phyloP scores from a whole-genome alignment of 1,140 invertebrate genomes.

The roundworm (Caenorhabditis elegans) region DNA sequence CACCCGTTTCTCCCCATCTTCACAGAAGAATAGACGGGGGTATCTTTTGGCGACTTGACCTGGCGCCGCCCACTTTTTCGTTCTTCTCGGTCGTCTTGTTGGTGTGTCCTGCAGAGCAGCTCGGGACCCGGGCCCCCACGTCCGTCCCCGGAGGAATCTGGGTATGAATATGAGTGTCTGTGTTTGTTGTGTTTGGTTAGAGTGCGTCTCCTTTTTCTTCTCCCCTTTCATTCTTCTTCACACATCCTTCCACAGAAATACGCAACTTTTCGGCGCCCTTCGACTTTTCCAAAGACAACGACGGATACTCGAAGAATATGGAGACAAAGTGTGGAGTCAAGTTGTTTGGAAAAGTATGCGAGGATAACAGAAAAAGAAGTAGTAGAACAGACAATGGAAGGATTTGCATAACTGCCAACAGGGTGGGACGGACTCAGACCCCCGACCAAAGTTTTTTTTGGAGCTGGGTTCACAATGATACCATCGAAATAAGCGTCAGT shows the following conservation, averaged over 20 bases:
- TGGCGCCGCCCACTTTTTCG: slow-evolving; percentile 11
- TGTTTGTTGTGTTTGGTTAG: slow-evolving; percentile 16
- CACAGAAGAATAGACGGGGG: slow-evolving; percentile 23
- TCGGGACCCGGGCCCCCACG: neutral
- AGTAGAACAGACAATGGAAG: slow-evolving; percentile 20
- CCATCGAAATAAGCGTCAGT: too few species aligned
- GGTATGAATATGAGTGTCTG: slow-evolving; percentile 31
- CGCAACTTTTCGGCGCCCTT: slow-evolving; percentile 30
- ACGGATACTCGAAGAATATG: slow-evolving; percentile 23
- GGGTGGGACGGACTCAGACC: neutral
- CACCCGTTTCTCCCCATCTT: slow-evolving; percentile 10
- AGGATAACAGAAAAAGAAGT: slow-evolving; percentile 23
- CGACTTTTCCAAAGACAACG: slow-evolving; percentile 26
- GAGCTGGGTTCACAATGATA: too few species aligned
- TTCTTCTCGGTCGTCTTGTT: neutral
- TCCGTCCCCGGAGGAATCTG: slow-evolving; percentile 31
- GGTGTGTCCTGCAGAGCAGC: slow-evolving; percentile 8
- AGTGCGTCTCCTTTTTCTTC: neutral
- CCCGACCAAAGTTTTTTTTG: neutral
- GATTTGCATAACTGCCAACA: neutral
- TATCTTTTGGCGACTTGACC: slow-evolving; percentile 32
- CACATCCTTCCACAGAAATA: slow-evolving; percentile 30
- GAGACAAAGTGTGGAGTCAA: neutral
- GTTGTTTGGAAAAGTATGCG: neutral
- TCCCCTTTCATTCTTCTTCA: slow-evolving; percentile 17